phyloP scores from a whole-genome alignment of 2,113 vertebrate species.

The Leucoraja erinaceus region DNA sequence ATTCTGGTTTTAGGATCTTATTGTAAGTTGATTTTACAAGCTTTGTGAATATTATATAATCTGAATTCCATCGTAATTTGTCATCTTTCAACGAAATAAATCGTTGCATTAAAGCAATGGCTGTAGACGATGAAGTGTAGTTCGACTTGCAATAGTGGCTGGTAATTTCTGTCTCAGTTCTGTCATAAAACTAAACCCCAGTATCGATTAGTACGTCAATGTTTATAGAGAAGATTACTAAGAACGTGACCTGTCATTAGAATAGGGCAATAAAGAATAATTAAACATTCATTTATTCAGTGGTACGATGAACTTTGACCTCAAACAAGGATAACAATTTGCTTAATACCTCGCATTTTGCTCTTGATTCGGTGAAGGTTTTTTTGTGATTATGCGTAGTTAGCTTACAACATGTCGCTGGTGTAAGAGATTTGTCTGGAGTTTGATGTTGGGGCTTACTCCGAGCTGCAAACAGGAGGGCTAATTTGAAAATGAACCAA shows the following conservation, averaged over 20 bases:
- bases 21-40: neutral
- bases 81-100: constrained; percentile 22
- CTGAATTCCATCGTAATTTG: neutral
- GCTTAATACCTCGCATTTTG: constrained; percentile 33
- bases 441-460: constrained; percentile 63
- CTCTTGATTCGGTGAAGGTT: constrained; percentile 36
- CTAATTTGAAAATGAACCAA: constrained; percentile 70
- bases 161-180: constrained; percentile 15
- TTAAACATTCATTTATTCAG: constrained; percentile 61
- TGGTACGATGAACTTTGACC: constrained; percentile 62
- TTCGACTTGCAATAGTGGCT: constrained; percentile 13
- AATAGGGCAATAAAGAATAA: constrained; percentile 53
- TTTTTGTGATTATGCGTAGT: constrained; percentile 16
- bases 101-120: constrained; percentile 32
- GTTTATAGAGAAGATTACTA: constrained; percentile 40
- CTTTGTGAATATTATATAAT: neutral
- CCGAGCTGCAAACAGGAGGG: constrained; percentile 65
- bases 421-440: constrained; percentile 51
- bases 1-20: neutral
- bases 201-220: constrained; percentile 36
- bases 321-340: constrained; percentile 45
- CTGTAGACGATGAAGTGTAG: constrained; percentile 3
- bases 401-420: neutral
- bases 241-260: constrained; percentile 53
- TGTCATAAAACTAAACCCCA: constrained; percentile 37